Conservation (phyloP, 2,113 vertebrate species). For the Tichodroma muraria region DNA sequence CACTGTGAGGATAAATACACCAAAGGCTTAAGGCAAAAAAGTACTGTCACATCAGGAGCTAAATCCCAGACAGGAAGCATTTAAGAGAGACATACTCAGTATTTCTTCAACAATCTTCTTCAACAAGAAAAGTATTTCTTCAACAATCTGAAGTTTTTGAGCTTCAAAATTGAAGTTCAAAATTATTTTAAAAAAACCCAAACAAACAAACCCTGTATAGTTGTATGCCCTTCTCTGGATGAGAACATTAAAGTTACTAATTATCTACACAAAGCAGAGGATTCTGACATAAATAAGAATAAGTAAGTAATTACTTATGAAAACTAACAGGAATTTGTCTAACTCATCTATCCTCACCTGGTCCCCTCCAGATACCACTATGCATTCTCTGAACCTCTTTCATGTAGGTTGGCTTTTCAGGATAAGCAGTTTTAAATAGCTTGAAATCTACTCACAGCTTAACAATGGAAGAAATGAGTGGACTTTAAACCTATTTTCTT, state of each 20-base stretch:
- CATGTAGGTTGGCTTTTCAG: neutral
- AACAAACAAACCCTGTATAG: neutral
- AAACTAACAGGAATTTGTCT: neutral
- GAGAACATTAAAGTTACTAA: neutral
- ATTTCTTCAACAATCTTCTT: too few relatives aligned
- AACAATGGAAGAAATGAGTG: neutral
- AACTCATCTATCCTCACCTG: neutral
- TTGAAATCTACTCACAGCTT: neutral
- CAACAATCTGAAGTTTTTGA: too few relatives aligned
- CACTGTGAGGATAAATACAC: neutral
- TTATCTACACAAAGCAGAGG: neutral
- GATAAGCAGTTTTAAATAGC: conserved; percentile 18
- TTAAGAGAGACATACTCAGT: neutral
- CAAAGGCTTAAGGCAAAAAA: neutral
- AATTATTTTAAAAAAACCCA: neutral
- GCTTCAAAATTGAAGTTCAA: neutral
- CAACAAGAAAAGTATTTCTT: neutral
- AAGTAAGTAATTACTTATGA: neutral
- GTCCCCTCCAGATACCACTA: neutral
- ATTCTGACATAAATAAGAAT: neutral
- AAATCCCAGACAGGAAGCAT: neutral
- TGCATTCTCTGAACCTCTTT: neutral
- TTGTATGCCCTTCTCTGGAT: neutral
- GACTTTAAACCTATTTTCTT: conserved; percentile 26
- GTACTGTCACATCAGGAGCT: neutral